Percentiles rank a stretch among this genome's conserved stretches.
Conservation (phyloP, 2,888 invertebrate genomes). For the Eristalinus sepulchralis region DNA sequence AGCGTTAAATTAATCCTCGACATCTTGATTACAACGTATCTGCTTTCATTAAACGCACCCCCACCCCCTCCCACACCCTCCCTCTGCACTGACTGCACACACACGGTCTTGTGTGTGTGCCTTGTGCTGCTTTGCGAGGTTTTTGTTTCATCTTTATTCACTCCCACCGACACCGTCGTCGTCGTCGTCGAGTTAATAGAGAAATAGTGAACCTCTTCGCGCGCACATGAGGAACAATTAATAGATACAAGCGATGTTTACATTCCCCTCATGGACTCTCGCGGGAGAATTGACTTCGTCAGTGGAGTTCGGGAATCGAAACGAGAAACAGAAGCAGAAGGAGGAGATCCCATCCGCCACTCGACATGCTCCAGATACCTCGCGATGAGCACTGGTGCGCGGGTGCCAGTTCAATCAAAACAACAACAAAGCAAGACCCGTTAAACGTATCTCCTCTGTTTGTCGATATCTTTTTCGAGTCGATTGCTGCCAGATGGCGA, state of each 20-base stretch:
- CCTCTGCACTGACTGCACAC: background rate
- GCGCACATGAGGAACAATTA: conserved; percentile 37
- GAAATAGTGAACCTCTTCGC: conserved; percentile 32
- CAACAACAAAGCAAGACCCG: conserved; percentile 3
- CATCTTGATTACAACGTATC: conserved; percentile 66
- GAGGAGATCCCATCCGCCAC: background rate
- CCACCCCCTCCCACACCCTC: background rate
- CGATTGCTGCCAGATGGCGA: conserved; percentile 45
- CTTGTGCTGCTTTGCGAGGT: background rate
- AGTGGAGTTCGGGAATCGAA: conserved; percentile 5
- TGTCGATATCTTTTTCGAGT: conserved; percentile 31
- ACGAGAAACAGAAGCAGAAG: conserved; percentile 1
- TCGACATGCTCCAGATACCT: background rate
- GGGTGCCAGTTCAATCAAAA: conserved; percentile 3
- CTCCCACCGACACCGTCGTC: background rate
- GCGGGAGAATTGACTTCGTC: conserved; percentile 47
- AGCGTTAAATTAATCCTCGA: conserved; percentile 59
- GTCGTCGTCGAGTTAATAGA: conserved; percentile 31
- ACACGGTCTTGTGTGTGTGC: background rate
- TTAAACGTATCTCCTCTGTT: background rate
- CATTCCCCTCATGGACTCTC: background rate
- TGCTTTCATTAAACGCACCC: conserved; percentile 49
- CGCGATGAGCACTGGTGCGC: background rate
- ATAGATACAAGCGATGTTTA: conserved; percentile 40
- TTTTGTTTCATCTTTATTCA: background rate